Base-by-base conservation (phyloP, 2,113 vertebrate species). In the Actenoides hombroni region DNA sequence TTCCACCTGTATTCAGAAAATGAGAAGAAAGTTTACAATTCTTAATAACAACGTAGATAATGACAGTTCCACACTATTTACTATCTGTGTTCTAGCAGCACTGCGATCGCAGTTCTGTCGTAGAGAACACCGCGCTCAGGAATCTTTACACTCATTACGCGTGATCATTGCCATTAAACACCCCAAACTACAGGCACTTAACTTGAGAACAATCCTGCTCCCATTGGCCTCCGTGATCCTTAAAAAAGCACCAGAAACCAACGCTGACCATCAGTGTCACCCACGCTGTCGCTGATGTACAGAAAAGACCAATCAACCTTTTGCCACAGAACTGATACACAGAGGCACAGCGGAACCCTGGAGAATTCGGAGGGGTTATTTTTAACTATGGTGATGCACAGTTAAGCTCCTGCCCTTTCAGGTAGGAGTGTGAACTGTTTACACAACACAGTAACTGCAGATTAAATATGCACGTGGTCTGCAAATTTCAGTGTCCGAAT, bases 1-100 rank as follows among this genome's bases (percentile, higher is more conserved):
- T 99, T 99, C 99, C 99, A 99, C 99, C 99, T 99, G 98, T 24
- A 33, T 95, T 59, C 83, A 83, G 76, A 95, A 91, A 54, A 88
- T 21, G 70, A 97, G 76, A 65, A 83, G 25, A 88, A 53, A 91
- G 35, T 48, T 84, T 16, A 90, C 31, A 80, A 16, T 42, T 57
- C n/a, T n/a, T 76, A 35, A 9, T 13, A 6, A 61, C 46, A 57
- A 20, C 1, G 39, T 4, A 25, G 51, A 18, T 33, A 61, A 76
- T 11, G 44, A 68, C 49, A 67, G 44, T 16, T 20, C 17, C 68
- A 88, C 25, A 2, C 23, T 75, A 60, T 39, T 57, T 59, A 17
- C 37, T 33, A 1, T 8, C 40, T 3, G 13, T 16, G 44, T 17
- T 35, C 63, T 11, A 48, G 83, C 61, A 86, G 57, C 56, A 71